Base-by-base conservation (phyloP, 2,113 vertebrate genomes). In the Prunella fulvescens region DNA sequence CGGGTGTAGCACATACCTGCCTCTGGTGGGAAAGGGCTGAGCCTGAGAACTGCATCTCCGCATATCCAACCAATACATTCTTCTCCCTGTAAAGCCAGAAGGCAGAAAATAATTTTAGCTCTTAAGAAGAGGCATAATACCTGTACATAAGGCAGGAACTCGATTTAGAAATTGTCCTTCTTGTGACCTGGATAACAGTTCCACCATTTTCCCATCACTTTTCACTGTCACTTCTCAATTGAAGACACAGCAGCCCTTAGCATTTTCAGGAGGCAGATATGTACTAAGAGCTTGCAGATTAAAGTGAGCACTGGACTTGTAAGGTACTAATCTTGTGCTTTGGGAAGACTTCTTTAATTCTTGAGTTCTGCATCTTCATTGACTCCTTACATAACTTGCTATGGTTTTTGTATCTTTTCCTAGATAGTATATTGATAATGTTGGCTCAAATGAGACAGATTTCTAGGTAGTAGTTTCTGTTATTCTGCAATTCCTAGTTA, bases 1-100 rank as follows among this genome's bases (percentile, higher is more conserved):
- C 90, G 92, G 93, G 93, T 69, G 93, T 95, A 93, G 64, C 86
- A 83, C 93, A 93, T 96, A 96, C 88, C 88, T 95, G 72, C 64
- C 58, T 90, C 37, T 67, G 71, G n/a, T 91, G 90, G 88, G 90
- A 90, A 96, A 90, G 85, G 77, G 44, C 28, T 0, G 2, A 93
- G 82, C 56, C 79, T 74, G 72, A 95, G 72, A 96, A 73, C 64
- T 37, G 22, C 37, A 60, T 74, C 62, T 90, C 44, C 0, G 0
- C 25, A 13, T 16, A 54, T 37, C 19, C 9, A 3, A 42, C 11
- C 18, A 78, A 26, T 1, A 1, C 2, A 9, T 64, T 74, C 11
- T 64, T 31, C 23, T 80, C 42, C 1, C 0, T 44, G 17, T n/a
- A 88, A 90, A 95, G 56, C n/a, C 31, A 86, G 39, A 39, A 86